Evolutionary conservation across 2,113 vertebrate genomes (phyloP).

Genomic region (Malurus melanocephalus): DNA sequence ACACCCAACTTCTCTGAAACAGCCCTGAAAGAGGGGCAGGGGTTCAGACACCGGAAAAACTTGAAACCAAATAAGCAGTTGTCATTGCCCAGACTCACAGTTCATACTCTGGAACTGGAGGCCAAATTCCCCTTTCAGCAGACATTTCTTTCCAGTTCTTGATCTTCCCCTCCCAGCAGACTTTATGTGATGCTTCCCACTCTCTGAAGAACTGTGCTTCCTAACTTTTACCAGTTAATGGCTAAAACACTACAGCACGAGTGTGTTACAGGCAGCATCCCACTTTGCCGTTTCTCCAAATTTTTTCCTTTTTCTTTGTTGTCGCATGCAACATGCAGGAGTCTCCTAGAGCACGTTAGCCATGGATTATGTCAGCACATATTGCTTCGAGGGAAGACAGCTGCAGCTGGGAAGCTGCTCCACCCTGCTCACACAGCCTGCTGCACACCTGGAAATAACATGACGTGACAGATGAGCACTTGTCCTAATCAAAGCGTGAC

Average conservation of each 20-base stretch:
- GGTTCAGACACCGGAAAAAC: background rate
- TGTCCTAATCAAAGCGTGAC: background rate
- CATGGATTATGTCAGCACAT: background rate
- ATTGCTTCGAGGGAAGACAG: background rate
- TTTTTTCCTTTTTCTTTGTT: background rate
- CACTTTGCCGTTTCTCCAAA: background rate
- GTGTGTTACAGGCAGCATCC: background rate
- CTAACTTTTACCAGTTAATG: background rate
- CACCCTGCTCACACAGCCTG: background rate
- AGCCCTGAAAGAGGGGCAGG: background rate
- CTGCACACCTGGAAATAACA: conserved; percentile 21
- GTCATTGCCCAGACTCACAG: background rate
- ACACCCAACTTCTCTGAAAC: background rate
- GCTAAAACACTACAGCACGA: background rate
- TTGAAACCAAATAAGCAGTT: background rate
- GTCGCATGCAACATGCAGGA: background rate
- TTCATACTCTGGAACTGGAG: background rate
- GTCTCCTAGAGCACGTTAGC: background rate
- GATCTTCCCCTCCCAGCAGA: background rate
- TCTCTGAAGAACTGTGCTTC: background rate
- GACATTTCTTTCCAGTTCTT: background rate
- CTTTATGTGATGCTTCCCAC: background rate
- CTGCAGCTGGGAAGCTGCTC: background rate
- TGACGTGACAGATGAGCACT: background rate
- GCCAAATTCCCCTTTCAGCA: background rate